Conservation (phyloP, 2,888 invertebrate genomes). For the Cryptops parisi region DNA sequence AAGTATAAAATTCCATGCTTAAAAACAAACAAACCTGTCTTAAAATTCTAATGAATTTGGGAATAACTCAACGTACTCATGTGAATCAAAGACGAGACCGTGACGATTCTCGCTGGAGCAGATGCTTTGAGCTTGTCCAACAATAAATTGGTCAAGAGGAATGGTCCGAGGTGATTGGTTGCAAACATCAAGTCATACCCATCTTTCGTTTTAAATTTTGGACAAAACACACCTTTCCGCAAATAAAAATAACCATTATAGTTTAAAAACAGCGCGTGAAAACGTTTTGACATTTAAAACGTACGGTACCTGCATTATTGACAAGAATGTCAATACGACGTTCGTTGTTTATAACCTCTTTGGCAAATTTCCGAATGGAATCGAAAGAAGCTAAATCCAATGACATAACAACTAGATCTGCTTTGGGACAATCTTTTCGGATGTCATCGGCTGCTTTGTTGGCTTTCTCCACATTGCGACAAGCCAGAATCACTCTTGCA, state of each 20-base stretch:
- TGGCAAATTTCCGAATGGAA: background rate
- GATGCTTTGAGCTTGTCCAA: no score
- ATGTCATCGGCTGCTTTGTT: no score
- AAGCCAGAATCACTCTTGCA: background rate
- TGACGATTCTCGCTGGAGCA: conserved; percentile 32
- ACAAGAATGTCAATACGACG: conserved; percentile 5
- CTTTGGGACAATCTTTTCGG: background rate
- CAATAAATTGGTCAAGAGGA: no score
- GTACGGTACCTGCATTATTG: no score
- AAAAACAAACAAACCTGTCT: no score
- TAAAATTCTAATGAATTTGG: no score
- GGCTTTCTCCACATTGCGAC: no score
- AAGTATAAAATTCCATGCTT: no score
- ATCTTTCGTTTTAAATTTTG: conserved; percentile 21
- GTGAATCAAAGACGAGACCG: conserved; percentile 34
- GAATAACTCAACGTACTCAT: no score
- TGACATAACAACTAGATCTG: background rate
- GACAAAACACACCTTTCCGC: background rate
- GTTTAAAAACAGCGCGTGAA: background rate
- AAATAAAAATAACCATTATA: background rate
- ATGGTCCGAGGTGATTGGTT: no score
- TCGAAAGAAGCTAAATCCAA: background rate
- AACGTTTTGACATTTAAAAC: no score
- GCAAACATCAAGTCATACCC: conserved; percentile 18
- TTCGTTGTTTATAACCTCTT: conserved; percentile 7